phyloP scores from a whole-genome alignment of 2,888 invertebrate genomes.

The Tolmerus cingulatus region DNA sequence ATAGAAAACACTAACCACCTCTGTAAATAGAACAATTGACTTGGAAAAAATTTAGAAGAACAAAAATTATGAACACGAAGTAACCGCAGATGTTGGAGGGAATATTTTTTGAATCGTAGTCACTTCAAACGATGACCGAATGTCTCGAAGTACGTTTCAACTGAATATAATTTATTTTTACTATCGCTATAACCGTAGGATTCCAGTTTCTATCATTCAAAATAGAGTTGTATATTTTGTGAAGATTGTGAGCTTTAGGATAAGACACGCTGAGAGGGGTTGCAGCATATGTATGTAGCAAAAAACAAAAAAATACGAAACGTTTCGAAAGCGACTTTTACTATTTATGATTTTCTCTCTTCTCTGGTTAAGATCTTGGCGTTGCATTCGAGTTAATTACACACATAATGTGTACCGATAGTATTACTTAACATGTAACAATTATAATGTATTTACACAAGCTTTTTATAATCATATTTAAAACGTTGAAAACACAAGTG shows the following conservation, averaged over 20 bases:
- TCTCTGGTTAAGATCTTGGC: background rate
- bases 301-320: too few relatives aligned
- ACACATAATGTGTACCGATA: constrained; percentile 10
- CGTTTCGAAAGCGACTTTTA: background rate
- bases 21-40: background rate
- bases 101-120: background rate
- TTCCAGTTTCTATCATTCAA: background rate
- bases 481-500: background rate
- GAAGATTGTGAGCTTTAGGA: background rate
- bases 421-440: constrained; percentile 35
- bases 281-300: background rate
- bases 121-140: background rate
- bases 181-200: background rate
- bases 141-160: background rate
- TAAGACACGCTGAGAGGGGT: background rate
- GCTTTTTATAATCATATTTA: constrained; percentile 46
- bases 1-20: background rate
- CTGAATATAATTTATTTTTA: background rate
- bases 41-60: background rate
- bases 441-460: constrained; percentile 45
- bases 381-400: background rate
- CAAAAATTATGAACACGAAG: background rate
- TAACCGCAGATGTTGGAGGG: background rate
- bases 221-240: background rate
- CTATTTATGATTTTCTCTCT: background rate